These are phyloP conservation scores for Limnephilus marmoratus DNA, from an alignment of 2,888 invertebrate genomes.

Conservation along the genomic window DNA sequence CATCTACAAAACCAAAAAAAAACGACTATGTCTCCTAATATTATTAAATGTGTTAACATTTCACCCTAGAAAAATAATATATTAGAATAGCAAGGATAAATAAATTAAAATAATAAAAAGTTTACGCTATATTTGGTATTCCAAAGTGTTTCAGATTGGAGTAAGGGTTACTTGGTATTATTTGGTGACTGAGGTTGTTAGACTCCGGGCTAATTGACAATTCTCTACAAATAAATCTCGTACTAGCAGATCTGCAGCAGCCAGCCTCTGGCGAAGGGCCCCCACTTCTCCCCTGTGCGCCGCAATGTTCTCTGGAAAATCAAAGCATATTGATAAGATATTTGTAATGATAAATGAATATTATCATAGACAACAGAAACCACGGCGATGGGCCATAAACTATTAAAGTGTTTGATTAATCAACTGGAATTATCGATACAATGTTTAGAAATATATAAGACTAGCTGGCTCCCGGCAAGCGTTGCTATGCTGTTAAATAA, in stretches of 20 bases:
- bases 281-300: constrained; percentile 69
- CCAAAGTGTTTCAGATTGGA: background rate
- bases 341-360: background rate
- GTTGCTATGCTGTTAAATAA: too few species aligned
- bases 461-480: too few species aligned
- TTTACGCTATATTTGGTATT: constrained; percentile 42
- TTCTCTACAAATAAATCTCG: constrained; percentile 92
- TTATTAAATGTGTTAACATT: background rate
- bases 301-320: constrained; percentile 58
- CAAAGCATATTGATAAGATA: background rate
- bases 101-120: constrained; percentile 17
- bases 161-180: constrained; percentile 2
- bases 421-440: too few species aligned
- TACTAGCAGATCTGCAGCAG: constrained; percentile 85
- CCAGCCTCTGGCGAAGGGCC: constrained; percentile 80
- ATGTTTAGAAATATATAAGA: too few species aligned
- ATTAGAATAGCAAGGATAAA: constrained; percentile 4
- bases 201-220: constrained; percentile 83
- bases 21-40: background rate
- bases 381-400: too few species aligned
- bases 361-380: background rate
- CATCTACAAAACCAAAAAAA: background rate
- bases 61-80: constrained; percentile 16
- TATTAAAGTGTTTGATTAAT: too few species aligned
- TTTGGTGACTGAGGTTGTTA: constrained; percentile 54